Evolutionary conservation across 2,888 invertebrate species (phyloP).

Genomic region (Geotrupes spiniger): DNA sequence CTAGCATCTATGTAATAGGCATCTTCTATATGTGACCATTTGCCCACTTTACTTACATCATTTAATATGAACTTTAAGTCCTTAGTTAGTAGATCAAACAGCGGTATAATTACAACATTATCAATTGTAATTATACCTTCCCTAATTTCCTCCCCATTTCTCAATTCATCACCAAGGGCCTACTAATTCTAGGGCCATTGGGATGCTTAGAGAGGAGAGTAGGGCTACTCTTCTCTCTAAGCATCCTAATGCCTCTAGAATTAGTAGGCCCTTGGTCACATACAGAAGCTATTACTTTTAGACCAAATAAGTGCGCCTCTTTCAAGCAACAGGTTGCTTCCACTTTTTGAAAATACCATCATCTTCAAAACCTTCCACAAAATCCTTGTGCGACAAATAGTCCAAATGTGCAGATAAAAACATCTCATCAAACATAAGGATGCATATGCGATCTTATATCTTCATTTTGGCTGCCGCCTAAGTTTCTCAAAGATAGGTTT

Average conservation of each 20-base stretch:
- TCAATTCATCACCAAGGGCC: no score
- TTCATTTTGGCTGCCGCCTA: no score
- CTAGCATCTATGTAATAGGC: conserved; percentile 12
- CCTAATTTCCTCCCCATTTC: background rate
- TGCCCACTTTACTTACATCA: conserved; percentile 1
- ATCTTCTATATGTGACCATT: conserved; percentile 11
- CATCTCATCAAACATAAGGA: background rate
- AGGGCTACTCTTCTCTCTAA: conserved; percentile 6
- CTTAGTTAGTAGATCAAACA: conserved; percentile 11
- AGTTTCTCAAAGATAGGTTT: background rate
- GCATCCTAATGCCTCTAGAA: conserved; percentile 19
- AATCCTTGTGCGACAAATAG: background rate
- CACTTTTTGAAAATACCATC: background rate
- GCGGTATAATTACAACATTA: conserved; percentile 8
- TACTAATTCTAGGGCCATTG: no score
- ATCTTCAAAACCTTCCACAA: background rate
- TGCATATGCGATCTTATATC: no score
- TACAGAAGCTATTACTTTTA: no score
- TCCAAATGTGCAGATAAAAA: background rate
- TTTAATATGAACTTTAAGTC: conserved; percentile 2
- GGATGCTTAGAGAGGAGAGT: no score
- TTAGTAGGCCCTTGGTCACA: no score
- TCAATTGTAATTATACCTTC: conserved; percentile 4
- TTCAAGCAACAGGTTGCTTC: background rate
- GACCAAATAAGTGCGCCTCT: no score